Evolutionary conservation across 2,888 invertebrate genomes (phyloP).

Genomic region (Eupithecia insigniata): DNA sequence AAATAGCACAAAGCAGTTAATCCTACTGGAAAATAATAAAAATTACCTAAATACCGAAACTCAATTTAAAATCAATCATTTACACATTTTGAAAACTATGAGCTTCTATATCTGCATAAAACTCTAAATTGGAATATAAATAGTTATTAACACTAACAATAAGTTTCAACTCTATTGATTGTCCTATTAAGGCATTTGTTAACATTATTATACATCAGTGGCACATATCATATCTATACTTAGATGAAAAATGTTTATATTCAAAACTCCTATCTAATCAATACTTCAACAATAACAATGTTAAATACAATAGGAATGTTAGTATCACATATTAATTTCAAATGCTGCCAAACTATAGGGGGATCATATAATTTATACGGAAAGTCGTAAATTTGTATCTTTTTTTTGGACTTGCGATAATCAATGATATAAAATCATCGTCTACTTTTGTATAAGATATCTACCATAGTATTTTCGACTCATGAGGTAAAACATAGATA

Average conservation of each 20-base stretch:
- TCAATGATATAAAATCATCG: neutral
- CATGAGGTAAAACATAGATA: neutral
- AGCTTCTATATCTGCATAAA: slow-evolving; percentile 7
- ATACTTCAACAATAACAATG: neutral
- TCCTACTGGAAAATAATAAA: slow-evolving; percentile 1
- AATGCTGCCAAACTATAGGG: neutral
- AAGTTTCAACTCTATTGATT: neutral
- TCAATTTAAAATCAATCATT: neutral
- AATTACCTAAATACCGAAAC: neutral
- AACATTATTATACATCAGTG: slow-evolving; percentile 12
- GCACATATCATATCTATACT: slow-evolving; percentile 14
- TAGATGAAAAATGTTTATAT: neutral
- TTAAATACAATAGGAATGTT: slow-evolving; percentile 8
- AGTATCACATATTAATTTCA: slow-evolving; percentile 7
- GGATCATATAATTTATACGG: neutral
- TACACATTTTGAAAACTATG: neutral
- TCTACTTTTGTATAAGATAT: neutral
- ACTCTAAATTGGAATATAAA: slow-evolving; percentile 15
- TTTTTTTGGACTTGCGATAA: neutral
- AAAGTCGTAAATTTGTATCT: neutral
- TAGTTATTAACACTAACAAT: slow-evolving; percentile 13
- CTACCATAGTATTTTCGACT: neutral
- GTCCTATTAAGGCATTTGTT: slow-evolving; percentile 3
- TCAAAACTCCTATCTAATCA: neutral
- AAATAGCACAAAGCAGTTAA: neutral